These are phyloP conservation scores for Eumacrocentrus americanus DNA, from an alignment of 2,888 invertebrate species.

Conservation along the genomic window DNA sequence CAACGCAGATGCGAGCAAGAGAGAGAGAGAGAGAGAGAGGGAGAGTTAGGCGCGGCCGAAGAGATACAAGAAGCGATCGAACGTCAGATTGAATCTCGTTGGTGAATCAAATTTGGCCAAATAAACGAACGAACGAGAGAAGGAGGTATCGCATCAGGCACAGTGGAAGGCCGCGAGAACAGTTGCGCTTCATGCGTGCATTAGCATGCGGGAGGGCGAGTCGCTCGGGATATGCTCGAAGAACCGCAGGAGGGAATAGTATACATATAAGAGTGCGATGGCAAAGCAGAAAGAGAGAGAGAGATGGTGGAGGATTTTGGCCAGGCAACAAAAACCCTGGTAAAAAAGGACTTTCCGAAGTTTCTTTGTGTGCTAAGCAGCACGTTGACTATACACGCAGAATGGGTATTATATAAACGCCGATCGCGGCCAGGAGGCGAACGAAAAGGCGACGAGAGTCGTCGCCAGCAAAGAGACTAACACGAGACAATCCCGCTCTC, in stretches of 20 bases:
- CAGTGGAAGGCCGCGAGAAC: constrained; percentile 50
- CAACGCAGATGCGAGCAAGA: neutral
- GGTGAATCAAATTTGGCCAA: constrained; percentile 45
- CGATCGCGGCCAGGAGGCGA: neutral
- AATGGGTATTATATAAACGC: neutral
- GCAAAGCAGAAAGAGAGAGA: neutral
- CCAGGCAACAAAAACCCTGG: neutral
- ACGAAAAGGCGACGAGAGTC: neutral
- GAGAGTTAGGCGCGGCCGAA: constrained; percentile 19
- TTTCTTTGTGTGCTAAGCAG: constrained; percentile 55
- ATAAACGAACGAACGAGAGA: constrained; percentile 36
- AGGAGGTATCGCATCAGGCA: neutral
- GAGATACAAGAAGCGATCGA: constrained; percentile 54
- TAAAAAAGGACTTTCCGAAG: constrained; percentile 48
- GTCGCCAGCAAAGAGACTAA: neutral
- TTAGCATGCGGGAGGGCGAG: constrained; percentile 54
- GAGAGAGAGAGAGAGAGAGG: neutral
- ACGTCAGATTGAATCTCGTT: constrained; percentile 55
- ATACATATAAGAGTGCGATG: neutral
- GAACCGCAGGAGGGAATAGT: neutral
- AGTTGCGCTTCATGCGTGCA: constrained; percentile 57
- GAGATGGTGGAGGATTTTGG: constrained; percentile 5
- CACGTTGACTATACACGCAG: neutral
- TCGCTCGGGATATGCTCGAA: constrained; percentile 17
- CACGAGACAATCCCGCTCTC: constrained; percentile 1